Percentiles rank a stretch among this genome's conserved stretches.
phyloP scores from a whole-genome alignment of 2,888 invertebrate species.

The Zhuqinia jingwanae region DNA sequence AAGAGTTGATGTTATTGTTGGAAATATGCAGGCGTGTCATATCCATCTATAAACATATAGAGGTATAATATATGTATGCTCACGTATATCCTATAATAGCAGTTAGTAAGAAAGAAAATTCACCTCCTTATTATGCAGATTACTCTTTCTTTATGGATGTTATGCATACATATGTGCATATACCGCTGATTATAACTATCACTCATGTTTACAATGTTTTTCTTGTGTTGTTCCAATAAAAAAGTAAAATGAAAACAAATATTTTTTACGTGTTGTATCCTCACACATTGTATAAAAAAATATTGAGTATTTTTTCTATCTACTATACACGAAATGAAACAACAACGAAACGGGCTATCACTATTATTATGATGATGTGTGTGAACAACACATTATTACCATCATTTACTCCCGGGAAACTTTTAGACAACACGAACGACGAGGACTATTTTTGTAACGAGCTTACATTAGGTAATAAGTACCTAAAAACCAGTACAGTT shows the following conservation, averaged over 20 bases:
- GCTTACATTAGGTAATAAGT: slow-evolving; percentile 40
- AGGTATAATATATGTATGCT: too few relatives aligned
- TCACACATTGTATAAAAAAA: too few relatives aligned
- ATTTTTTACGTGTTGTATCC: slow-evolving; percentile 14
- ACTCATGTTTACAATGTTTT: slow-evolving; percentile 10
- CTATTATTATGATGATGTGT: slow-evolving; percentile 53
- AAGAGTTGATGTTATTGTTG: slow-evolving; percentile 8
- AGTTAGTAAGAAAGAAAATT: slow-evolving; percentile 36
- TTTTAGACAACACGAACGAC: slow-evolving; percentile 38
- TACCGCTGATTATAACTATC: not conserved
- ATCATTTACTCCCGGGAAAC: slow-evolving; percentile 42
- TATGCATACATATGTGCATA: not conserved
- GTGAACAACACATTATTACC: slow-evolving; percentile 65
- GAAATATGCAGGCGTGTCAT: slow-evolving; percentile 51
- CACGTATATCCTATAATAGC: not conserved
- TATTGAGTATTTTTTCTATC: not conserved
- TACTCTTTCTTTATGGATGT: slow-evolving; percentile 43
- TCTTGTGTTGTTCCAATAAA: not conserved
- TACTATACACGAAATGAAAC: not conserved
- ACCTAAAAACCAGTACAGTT: slow-evolving; percentile 13
- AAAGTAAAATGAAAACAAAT: slow-evolving; percentile 29
- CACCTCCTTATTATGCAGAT: slow-evolving; percentile 68
- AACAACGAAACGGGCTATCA: not conserved
- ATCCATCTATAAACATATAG: not conserved
- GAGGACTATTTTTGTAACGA: slow-evolving; percentile 56